Percentiles rank a stretch among this genome's conserved stretches.
phyloP scores from a whole-genome alignment of 53 echinoderm and acorn worm genomes.

The Paracentrotus lividus region DNA sequence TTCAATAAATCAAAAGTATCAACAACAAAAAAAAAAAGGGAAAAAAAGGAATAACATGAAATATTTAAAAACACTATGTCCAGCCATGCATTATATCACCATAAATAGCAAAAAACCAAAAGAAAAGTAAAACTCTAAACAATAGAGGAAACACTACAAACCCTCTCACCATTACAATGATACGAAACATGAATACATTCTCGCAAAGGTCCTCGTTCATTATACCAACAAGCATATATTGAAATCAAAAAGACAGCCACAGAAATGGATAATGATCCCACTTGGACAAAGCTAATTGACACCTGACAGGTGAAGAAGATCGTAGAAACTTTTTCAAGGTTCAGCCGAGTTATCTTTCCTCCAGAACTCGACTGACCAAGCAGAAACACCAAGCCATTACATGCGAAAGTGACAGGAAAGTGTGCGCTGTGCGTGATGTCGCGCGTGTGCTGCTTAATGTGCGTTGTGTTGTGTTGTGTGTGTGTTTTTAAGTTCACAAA shows the following conservation, averaged over 20 bases:
- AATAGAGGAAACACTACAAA: background rate
- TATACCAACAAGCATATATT: background rate
- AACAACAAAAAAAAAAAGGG: too few relatives aligned
- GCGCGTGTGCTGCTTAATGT: conserved; percentile 1
- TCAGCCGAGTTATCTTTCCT: background rate
- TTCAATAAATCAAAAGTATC: too few relatives aligned
- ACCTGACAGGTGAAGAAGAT: too few relatives aligned
- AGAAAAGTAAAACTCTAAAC: background rate
- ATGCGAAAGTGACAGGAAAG: background rate
- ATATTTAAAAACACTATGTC: too few relatives aligned
- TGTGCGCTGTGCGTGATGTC: conserved; percentile 16
- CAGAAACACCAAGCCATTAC: background rate
- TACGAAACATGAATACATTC: background rate
- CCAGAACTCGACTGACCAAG: background rate
- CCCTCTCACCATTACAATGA: background rate
- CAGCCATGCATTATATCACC: too few relatives aligned
- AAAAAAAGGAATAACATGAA: too few relatives aligned
- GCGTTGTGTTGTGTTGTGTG: too few relatives aligned
- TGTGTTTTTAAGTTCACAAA: background rate
- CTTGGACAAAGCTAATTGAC: background rate
- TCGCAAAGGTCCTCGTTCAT: background rate
- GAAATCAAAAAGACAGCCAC: background rate
- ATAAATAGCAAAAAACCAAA: conserved; percentile 7
- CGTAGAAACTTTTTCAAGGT: background rate
- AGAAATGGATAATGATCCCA: background rate